These are phyloP conservation scores for Hetaerina titia DNA, from an alignment of 2,888 invertebrate genomes.

Conservation along the genomic window DNA sequence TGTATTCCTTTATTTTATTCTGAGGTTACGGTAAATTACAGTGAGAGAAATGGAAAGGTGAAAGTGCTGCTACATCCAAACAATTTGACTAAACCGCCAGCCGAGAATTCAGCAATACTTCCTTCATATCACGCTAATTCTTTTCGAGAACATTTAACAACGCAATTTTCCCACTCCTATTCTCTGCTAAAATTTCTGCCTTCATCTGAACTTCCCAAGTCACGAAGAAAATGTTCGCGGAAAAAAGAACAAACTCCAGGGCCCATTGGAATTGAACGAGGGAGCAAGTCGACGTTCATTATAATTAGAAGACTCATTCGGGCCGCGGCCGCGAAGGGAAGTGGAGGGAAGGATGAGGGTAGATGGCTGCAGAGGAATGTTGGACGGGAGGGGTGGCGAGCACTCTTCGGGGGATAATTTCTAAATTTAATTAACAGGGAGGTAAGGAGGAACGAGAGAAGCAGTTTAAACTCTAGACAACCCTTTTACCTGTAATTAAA, in stretches of 20 bases:
- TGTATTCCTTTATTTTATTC: no score
- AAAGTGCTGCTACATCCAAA: not conserved
- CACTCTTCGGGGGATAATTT: conserved; percentile 35
- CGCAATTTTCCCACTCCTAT: not conserved
- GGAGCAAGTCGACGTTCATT: not conserved
- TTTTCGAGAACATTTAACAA: not conserved
- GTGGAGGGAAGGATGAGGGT: not conserved
- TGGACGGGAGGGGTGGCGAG: not conserved
- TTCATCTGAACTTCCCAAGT: not conserved
- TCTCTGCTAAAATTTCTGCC: not conserved
- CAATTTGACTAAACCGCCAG: not conserved
- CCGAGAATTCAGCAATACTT: not conserved
- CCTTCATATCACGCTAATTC: not conserved
- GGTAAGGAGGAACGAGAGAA: not conserved
- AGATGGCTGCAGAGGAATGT: not conserved
- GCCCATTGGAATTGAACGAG: not conserved
- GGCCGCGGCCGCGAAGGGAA: not conserved
- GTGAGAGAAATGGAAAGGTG: not conserved
- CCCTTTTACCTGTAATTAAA: conserved; percentile 82
- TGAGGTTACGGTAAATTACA: no score
- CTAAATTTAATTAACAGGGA: not conserved
- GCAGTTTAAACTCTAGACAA: not conserved
- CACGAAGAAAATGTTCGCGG: not conserved
- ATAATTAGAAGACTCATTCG: not conserved
- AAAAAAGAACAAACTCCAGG: not conserved